Evolutionary conservation across 2,797 vertebrate species (phyloP), one percentile per base, ranked within the genome.

Genomic region (Lepilemur septentrionalis): DNA sequence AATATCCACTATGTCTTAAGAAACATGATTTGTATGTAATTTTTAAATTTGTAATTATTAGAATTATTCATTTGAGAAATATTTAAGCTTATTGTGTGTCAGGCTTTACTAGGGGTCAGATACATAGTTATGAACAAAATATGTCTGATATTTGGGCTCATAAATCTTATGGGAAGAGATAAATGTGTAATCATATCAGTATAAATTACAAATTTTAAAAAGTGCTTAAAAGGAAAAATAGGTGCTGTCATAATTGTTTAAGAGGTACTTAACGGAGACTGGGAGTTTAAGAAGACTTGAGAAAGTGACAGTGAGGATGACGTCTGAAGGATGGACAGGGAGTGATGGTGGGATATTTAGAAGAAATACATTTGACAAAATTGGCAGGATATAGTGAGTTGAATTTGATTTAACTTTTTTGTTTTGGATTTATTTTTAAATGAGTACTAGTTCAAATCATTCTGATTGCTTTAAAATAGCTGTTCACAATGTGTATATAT

Each of bases 401-500:
- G 43, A 63, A 81, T 88, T 80, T 67, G 32, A 91, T 79, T 41
- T 75, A 80, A 80, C 38, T 80, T 80, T 80, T 86, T 87, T 73
- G 57, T 18, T 79, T 22, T 69, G 94, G 78, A 81, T 75, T 97
- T 96, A 82, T 59, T 95, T 95, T 89, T 41, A 72, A 94, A 97
- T 84, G 86, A 97, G 63, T 79, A 95, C 48, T 75, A 97, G 67
- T 59, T 97, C 75, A 95, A 89, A 87, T 92, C 92, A 88, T 96
- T 95, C 93, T 96, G 93, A 81, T 96, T 96, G 96, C 84, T 94
- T 97, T 96, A 95, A 97, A 97, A 90, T 17, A 97, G 20, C 2
- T 65, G 78, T 89, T 92, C 70, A 96, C 79, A 70, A 72, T 52
- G 88, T 81, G 1, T 87, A 93, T 81, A 72, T 30, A 32, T 92